A percentile compares a stretch with the other conserved stretches of the same genome.
phyloP scores from a whole-genome alignment of 2,797 vertebrate genomes.

The Spondyliosoma cantharus region DNA sequence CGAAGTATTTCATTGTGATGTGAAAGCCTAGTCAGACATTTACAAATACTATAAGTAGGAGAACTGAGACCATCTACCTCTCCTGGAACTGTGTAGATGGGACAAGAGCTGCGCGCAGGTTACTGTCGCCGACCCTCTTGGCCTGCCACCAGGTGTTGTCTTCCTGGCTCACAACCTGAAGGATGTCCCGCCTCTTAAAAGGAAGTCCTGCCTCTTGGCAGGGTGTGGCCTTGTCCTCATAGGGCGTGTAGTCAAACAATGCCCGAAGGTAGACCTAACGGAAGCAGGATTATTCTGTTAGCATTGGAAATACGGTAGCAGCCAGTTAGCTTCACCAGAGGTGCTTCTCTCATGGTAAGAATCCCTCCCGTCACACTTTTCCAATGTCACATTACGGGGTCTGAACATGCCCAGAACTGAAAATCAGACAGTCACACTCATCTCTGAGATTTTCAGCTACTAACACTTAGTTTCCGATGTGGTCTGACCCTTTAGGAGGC shows the following conservation, averaged over 20 bases:
- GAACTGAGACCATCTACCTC: slow-evolving; percentile 82
- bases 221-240: slow-evolving; percentile 97
- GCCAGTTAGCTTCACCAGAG: neutral
- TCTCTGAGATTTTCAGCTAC: no score
- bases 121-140: slow-evolving; percentile 92
- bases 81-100: slow-evolving; percentile 98
- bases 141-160: slow-evolving; percentile 99
- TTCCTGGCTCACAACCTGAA: slow-evolving; percentile 98
- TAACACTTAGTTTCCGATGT: no score
- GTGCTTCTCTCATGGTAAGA: neutral
- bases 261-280: slow-evolving; percentile 91
- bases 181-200: slow-evolving; percentile 93
- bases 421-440: neutral
- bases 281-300: neutral
- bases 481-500: neutral
- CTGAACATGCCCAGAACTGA: neutral
- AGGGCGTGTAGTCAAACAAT: slow-evolving; percentile 94
- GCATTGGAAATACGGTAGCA: neutral
- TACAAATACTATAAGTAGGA: neutral
- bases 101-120: slow-evolving; percentile 94
- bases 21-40: neutral
- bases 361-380: neutral
- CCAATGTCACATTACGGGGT: neutral
- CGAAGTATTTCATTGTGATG: neutral
- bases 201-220: slow-evolving; percentile 98